phyloP scores from a whole-genome alignment of 2,113 vertebrate species.

The Zapornia atra region DNA sequence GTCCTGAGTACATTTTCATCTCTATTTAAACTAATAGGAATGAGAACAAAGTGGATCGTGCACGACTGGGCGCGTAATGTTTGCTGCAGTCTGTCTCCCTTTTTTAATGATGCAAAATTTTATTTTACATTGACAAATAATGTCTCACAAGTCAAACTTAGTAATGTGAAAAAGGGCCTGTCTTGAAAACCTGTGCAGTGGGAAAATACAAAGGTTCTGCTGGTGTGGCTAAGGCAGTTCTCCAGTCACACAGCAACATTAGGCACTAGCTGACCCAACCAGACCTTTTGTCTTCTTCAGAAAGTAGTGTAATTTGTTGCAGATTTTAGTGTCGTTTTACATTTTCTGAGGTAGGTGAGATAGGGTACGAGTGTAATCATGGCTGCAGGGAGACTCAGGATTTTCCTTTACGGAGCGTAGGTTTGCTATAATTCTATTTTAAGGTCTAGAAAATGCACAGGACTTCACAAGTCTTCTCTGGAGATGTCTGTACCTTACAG shows the following conservation, averaged over 20 bases:
- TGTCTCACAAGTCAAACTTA: neutral
- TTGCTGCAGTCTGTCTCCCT: neutral
- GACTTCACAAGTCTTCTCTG: neutral
- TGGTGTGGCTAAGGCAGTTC: neutral
- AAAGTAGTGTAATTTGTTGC: neutral
- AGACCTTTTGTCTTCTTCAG: neutral
- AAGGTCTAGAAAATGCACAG: neutral
- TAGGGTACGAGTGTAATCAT: neutral
- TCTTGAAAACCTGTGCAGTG: neutral
- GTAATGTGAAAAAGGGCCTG: neutral
- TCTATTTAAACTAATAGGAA: neutral
- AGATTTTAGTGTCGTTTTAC: neutral
- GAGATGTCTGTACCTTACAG: rapidly evolving
- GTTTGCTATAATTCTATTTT: neutral
- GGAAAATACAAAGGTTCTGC: neutral
- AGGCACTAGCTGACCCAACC: neutral
- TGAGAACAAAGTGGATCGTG: neutral
- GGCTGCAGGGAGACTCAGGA: neutral
- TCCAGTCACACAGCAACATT: neutral
- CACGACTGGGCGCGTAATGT: rapidly evolving
- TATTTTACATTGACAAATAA: neutral
- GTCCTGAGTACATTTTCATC: neutral
- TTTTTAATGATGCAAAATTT: neutral
- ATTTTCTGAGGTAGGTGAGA: neutral
- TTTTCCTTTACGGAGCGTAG: neutral